Evolutionary conservation across 2,888 invertebrate genomes (phyloP).

Genomic region (Scaeva pyrastri): DNA sequence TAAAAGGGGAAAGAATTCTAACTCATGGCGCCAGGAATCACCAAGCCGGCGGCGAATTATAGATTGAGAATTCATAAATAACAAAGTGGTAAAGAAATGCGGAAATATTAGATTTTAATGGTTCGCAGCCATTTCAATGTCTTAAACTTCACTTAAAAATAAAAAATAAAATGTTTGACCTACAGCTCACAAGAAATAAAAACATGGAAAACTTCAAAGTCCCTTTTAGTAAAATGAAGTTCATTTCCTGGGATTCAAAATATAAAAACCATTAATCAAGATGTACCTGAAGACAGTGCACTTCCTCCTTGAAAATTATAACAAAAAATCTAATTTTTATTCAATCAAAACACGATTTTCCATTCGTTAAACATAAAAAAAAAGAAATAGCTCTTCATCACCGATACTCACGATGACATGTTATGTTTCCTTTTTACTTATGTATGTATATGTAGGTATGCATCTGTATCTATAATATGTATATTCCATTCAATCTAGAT

Average conservation of each 20-base stretch:
- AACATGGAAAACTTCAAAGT: not conserved
- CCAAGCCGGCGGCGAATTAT: not conserved
- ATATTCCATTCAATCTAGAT: slow-evolving; percentile 19
- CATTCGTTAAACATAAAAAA: not conserved
- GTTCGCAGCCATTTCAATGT: too few species aligned
- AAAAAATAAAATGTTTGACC: too few species aligned
- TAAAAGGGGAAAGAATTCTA: slow-evolving; percentile 14
- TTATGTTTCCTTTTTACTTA: slow-evolving; percentile 31
- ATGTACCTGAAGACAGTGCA: not conserved
- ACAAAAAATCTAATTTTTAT: slow-evolving; percentile 18
- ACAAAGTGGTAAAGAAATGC: too few species aligned
- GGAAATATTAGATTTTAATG: too few species aligned
- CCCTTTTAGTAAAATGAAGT: not conserved
- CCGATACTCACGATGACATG: slow-evolving; percentile 46
- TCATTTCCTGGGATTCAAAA: not conserved
- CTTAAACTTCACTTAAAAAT: too few species aligned
- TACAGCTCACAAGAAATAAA: too few species aligned
- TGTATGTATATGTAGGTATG: too few species aligned
- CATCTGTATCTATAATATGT: too few species aligned
- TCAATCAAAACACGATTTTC: slow-evolving; percentile 38
- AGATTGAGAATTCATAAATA: not conserved
- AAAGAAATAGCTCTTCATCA: slow-evolving; percentile 8
- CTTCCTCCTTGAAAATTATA: not conserved
- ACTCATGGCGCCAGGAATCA: slow-evolving; percentile 7
- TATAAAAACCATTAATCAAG: slow-evolving; percentile 13